Conservation (phyloP, 2,113 vertebrate genomes). For the Manacus vitellinus region DNA sequence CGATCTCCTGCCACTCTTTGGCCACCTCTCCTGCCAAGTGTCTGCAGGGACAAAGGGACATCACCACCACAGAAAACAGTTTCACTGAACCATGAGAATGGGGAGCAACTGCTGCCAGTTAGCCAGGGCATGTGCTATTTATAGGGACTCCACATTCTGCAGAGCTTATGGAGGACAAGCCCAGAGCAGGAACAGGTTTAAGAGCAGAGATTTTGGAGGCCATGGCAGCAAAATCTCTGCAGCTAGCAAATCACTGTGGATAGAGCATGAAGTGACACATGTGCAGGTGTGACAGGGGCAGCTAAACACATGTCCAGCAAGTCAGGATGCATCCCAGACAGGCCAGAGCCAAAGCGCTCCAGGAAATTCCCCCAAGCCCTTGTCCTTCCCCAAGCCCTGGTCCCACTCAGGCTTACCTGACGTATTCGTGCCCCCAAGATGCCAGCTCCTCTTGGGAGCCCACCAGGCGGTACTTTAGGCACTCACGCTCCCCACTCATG, state of each 20-base stretch:
- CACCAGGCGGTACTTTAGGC: slow-evolving; percentile 92
- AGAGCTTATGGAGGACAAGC: neutral
- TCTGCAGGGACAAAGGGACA: slow-evolving; percentile 55
- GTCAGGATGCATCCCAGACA: neutral
- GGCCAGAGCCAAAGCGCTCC: accelerated
- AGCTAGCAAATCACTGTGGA: neutral
- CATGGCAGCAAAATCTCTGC: neutral
- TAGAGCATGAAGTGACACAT: neutral
- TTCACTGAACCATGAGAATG: accelerated
- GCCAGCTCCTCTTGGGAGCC: slow-evolving; percentile 96
- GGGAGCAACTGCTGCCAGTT: neutral
- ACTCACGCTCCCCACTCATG: slow-evolving; percentile 95
- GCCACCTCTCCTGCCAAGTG: slow-evolving; percentile 96
- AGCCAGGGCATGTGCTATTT: neutral
- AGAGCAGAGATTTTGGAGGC: neutral
- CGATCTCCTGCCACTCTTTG: slow-evolving; percentile 98
- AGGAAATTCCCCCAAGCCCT: neutral
- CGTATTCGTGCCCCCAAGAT: slow-evolving; percentile 97
- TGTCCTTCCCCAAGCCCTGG: neutral
- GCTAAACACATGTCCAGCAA: neutral
- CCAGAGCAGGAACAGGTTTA: neutral
- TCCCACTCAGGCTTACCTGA: slow-evolving; percentile 76
- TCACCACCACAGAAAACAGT: neutral
- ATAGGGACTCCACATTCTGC: neutral
- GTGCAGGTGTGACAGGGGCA: neutral